Evolutionary conservation across 92 coral and sea anemone genomes (phyloP).

Genomic region (Diadumene lineata): DNA sequence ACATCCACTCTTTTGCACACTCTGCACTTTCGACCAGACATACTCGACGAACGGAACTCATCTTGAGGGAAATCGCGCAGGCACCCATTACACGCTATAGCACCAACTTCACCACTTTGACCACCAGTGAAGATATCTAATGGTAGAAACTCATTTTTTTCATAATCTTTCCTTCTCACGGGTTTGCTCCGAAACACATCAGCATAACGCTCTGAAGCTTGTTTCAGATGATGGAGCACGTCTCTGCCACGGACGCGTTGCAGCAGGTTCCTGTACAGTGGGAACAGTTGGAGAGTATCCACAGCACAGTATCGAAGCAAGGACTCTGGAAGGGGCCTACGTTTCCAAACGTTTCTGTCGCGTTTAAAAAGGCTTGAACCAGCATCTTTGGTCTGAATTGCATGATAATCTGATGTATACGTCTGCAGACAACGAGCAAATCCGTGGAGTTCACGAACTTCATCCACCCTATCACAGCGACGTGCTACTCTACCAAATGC

Average conservation of each 20-base stretch:
- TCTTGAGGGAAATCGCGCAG: too few species aligned
- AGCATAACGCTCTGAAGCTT: slow-evolving; percentile 72
- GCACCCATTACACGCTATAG: too few species aligned
- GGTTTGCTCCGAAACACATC: slow-evolving; percentile 59
- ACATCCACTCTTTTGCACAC: too few species aligned
- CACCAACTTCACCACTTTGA: too few species aligned
- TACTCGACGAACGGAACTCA: too few species aligned
- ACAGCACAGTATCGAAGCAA: slow-evolving; percentile 69
- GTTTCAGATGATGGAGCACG: slow-evolving; percentile 49
- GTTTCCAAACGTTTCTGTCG: slow-evolving; percentile 41
- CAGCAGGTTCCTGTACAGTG: slow-evolving; percentile 68
- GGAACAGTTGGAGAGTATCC: slow-evolving; percentile 67
- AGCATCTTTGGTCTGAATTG: slow-evolving; percentile 46
- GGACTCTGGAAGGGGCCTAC: slow-evolving; percentile 53
- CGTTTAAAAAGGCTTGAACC: slow-evolving; percentile 32
- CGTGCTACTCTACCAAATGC: slow-evolving; percentile 9
- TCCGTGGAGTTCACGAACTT: slow-evolving; percentile 59
- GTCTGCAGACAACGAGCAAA: slow-evolving; percentile 62
- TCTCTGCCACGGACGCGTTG: slow-evolving; percentile 43
- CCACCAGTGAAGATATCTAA: too few species aligned
- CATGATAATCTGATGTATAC: slow-evolving; percentile 57
- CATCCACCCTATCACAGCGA: slow-evolving; percentile 50
- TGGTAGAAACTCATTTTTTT: too few species aligned
- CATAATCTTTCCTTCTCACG: slow-evolving; percentile 60
- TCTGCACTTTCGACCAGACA: too few species aligned